A percentile compares a stretch with the other conserved stretches of the same genome.
Evolutionary conservation across 2,113 vertebrate genomes (phyloP).

Genomic region (Actenoides lindsayi): DNA sequence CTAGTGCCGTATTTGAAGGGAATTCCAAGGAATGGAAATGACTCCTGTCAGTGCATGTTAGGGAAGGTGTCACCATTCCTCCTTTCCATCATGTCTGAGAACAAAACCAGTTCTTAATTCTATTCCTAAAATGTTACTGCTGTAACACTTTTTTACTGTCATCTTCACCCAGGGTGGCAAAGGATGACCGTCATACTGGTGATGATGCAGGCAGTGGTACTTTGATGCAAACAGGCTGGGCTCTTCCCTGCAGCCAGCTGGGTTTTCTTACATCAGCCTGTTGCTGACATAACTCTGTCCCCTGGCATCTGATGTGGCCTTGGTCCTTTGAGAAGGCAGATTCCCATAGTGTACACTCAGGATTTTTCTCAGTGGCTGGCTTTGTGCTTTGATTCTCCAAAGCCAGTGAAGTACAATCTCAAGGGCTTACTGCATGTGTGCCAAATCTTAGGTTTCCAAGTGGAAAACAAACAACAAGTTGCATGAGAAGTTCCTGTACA

Average conservation of each 20-base stretch:
- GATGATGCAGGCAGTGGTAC: not conserved
- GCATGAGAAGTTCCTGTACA: not conserved
- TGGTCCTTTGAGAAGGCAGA: not conserved
- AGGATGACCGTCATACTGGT: not conserved
- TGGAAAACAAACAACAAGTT: not conserved
- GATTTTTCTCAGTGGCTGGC: not conserved
- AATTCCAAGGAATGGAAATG: not conserved
- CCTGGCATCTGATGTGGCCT: not conserved
- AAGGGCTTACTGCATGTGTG: not conserved
- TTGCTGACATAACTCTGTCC: not conserved
- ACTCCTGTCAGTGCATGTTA: not conserved
- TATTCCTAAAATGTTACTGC: not conserved
- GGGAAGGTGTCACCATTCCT: not conserved
- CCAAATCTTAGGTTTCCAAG: constrained; percentile 32
- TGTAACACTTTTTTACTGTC: not conserved
- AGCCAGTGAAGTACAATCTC: not conserved
- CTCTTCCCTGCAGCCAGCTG: not conserved
- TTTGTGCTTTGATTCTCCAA: not conserved
- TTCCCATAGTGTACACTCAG: not conserved
- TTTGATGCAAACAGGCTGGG: not conserved
- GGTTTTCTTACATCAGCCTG: not conserved
- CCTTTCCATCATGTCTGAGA: not conserved
- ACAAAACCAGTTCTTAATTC: not conserved
- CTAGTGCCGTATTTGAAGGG: not conserved
- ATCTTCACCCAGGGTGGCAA: not conserved